phyloP scores from a whole-genome alignment of 2,888 invertebrate genomes.

The Diarsia rubi region DNA sequence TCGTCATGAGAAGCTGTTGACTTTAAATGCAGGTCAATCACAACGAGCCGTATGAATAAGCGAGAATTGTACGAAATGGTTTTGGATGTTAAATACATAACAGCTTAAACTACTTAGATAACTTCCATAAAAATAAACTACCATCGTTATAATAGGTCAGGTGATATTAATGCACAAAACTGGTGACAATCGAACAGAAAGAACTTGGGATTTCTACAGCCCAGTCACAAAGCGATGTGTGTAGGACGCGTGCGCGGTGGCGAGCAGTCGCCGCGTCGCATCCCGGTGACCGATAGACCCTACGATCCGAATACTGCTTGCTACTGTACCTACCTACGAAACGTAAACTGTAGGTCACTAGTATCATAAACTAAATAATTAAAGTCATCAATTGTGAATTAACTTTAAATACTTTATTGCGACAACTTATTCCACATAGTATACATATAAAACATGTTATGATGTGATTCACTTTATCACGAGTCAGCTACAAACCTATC shows the following conservation, averaged over 20 bases:
- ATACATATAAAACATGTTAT: constrained; percentile 90
- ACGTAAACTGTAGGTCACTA: constrained; percentile 74
- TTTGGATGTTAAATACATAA: constrained; percentile 88
- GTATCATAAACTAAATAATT: constrained; percentile 80
- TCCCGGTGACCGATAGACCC: constrained; percentile 52
- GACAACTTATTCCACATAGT: constrained; percentile 91
- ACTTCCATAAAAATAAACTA: constrained; percentile 90
- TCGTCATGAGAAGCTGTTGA: constrained; percentile 85
- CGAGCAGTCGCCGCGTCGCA: constrained; percentile 38
- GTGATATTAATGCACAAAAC: constrained; percentile 82
- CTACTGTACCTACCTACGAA: constrained; percentile 68
- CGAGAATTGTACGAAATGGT: constrained; percentile 81
- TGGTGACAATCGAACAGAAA: constrained; percentile 73
- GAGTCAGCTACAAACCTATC: constrained; percentile 89
- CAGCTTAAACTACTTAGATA: constrained; percentile 90
- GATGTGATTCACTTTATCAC: constrained; percentile 90
- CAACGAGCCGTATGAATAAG: constrained; percentile 80
- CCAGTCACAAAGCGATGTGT: constrained; percentile 83
- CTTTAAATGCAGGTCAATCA: constrained; percentile 88
- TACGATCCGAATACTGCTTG: constrained; percentile 59
- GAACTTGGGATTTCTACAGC: constrained; percentile 64
- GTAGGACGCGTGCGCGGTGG: constrained; percentile 73
- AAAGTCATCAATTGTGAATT: constrained; percentile 88
- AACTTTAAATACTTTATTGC: constrained; percentile 91
- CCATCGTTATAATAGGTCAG: constrained; percentile 87